Conservation (phyloP, 1,140 invertebrate species). For the Ctenoplectra terminalis region DNA sequence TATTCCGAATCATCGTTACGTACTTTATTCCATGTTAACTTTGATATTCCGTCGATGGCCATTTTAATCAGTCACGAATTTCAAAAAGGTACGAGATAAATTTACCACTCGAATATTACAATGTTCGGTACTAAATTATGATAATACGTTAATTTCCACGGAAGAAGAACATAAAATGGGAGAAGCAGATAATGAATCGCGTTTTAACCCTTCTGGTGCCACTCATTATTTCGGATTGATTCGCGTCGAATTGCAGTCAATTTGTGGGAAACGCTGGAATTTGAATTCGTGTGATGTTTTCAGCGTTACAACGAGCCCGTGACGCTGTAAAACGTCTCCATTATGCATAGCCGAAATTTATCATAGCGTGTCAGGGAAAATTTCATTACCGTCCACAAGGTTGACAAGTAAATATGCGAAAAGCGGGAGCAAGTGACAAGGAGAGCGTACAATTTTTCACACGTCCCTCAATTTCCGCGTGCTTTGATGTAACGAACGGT, state of each 20-base stretch:
- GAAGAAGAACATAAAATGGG: not conserved
- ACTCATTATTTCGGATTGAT: constrained; percentile 4
- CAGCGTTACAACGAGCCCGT: constrained; percentile 4
- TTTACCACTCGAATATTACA: not conserved
- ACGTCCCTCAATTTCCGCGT: constrained; percentile 35
- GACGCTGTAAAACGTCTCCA: not conserved
- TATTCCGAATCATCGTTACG: not conserved
- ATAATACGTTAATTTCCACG: constrained; percentile 13
- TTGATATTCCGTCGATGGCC: not conserved
- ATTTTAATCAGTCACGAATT: not conserved
- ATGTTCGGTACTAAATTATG: constrained; percentile 2
- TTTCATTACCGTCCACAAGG: not conserved
- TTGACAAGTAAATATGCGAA: not conserved
- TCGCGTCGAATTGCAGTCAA: constrained; percentile 1
- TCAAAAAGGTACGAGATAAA: not conserved
- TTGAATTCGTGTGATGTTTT: not conserved
- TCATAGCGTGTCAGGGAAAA: not conserved
- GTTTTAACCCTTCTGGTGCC: not conserved
- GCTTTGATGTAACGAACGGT: constrained; percentile 60
- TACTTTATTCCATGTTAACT: not conserved
- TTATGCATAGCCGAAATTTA: not conserved
- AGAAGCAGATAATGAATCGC: constrained; percentile 13
- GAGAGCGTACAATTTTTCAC: not conserved
- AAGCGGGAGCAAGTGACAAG: not conserved
- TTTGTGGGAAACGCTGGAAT: not conserved